Conservation (phyloP, 2,888 invertebrate species). For the Oscheius myriophilus region DNA sequence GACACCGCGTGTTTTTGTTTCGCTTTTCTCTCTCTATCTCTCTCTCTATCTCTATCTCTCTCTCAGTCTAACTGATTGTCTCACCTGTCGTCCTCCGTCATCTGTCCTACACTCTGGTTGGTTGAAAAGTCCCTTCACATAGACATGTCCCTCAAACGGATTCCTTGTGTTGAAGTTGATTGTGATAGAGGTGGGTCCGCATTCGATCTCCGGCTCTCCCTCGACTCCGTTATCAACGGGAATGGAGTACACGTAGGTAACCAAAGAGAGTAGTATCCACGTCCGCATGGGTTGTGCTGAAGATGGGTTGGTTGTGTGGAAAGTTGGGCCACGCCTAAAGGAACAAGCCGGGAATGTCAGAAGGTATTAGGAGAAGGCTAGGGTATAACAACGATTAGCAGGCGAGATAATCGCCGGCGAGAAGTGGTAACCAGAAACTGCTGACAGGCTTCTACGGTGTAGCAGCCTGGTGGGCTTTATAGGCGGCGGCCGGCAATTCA, state of each 20-base stretch:
- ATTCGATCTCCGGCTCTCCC: constrained; percentile 68
- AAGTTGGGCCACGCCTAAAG: neutral
- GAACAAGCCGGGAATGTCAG: neutral
- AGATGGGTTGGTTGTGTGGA: neutral
- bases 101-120: constrained; percentile 53
- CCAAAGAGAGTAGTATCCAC: constrained; percentile 20
- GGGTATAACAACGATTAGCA: constrained; percentile 14
- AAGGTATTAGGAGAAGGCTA: neutral
- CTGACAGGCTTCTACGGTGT: constrained; percentile 9
- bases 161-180: constrained; percentile 61
- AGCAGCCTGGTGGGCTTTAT: constrained; percentile 12
- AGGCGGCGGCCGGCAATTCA: constrained; percentile 22
- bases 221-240: constrained; percentile 65
- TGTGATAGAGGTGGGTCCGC: constrained; percentile 69
- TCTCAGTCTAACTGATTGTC: constrained; percentile 18
- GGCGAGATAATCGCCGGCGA: constrained; percentile 24
- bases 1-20: neutral
- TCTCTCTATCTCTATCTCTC: neutral
- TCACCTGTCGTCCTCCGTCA: constrained; percentile 56
- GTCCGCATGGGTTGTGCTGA: constrained; percentile 8
- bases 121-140: constrained; percentile 61
- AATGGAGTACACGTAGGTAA: constrained; percentile 37
- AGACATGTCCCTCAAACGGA: constrained; percentile 61
- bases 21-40: neutral
- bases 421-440: constrained; percentile 24